Conservation (phyloP, 1,140 invertebrate genomes). For the Drosophila insularis region DNA sequence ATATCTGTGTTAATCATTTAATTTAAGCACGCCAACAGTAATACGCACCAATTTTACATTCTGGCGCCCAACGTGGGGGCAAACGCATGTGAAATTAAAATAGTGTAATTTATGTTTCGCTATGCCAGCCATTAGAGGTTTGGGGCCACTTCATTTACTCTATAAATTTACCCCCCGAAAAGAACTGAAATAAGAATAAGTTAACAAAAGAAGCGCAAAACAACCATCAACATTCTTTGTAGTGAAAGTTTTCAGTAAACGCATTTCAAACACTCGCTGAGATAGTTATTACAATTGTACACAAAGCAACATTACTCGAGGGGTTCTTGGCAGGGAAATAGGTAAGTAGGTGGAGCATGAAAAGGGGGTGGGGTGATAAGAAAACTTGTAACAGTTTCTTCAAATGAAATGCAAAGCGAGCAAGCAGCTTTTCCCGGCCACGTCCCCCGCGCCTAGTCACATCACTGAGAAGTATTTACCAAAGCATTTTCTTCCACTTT, state of each 20-base stretch:
- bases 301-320: constrained; percentile 48
- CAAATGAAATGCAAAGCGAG: constrained; percentile 74
- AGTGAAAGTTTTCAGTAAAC: constrained; percentile 77
- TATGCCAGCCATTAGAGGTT: constrained; percentile 40
- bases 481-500: constrained; percentile 55
- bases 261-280: constrained; percentile 79
- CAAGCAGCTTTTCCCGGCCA: constrained; percentile 11
- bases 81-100: constrained; percentile 13
- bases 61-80: neutral
- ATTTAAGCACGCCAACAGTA: constrained; percentile 61
- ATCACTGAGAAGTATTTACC: constrained; percentile 62
- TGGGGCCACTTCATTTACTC: neutral
- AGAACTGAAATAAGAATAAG: neutral
- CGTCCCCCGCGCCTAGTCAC: constrained; percentile 14
- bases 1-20: constrained; percentile 80
- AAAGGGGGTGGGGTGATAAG: neutral
- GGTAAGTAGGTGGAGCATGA: constrained; percentile 25
- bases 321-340: constrained; percentile 12
- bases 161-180: neutral
- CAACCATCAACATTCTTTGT: constrained; percentile 66
- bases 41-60: constrained; percentile 40
- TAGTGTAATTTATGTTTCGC: constrained; percentile 42
- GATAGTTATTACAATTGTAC: constrained; percentile 78
- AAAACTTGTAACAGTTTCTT: constrained; percentile 66
- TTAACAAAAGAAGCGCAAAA: constrained; percentile 27